These are phyloP conservation scores for Cremastinae sp. DNA, from an alignment of 2,888 invertebrate genomes.

Conservation along the genomic window DNA sequence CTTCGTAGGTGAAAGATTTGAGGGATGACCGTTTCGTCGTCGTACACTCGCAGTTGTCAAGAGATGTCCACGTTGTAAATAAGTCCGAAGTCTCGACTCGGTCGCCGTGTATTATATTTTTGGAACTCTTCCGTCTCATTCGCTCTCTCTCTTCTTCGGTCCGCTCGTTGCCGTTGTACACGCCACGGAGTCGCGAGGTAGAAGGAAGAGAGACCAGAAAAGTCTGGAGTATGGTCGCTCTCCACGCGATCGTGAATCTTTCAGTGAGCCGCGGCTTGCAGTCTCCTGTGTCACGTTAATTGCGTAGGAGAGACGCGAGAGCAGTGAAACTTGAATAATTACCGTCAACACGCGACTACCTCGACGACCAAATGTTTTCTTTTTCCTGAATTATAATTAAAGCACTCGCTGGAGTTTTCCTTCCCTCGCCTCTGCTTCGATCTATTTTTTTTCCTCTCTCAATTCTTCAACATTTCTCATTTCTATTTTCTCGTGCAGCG, in stretches of 20 bases:
- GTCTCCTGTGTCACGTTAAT: slow-evolving; percentile 69
- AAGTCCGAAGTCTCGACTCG: slow-evolving; percentile 16
- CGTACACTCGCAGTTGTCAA: slow-evolving; percentile 23
- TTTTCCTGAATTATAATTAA: slow-evolving; percentile 62
- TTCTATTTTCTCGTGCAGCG: neutral
- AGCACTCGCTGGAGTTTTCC: slow-evolving; percentile 29
- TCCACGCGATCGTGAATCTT: slow-evolving; percentile 70
- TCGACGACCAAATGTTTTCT: slow-evolving; percentile 51
- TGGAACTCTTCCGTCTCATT: slow-evolving; percentile 46
- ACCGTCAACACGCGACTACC: slow-evolving; percentile 57
- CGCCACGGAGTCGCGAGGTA: slow-evolving; percentile 6
- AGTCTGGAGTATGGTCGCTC: slow-evolving; percentile 6
- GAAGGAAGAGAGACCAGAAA: slow-evolving; percentile 22
- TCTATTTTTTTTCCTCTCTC: neutral
- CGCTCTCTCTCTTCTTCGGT: slow-evolving; percentile 11
- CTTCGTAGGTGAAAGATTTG: slow-evolving; percentile 31
- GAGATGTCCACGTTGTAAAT: slow-evolving; percentile 35
- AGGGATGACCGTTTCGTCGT: slow-evolving; percentile 39
- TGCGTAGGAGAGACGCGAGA: slow-evolving; percentile 69
- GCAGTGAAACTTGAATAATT: slow-evolving; percentile 55
- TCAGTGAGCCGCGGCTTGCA: slow-evolving; percentile 65
- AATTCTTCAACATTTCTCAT: neutral
- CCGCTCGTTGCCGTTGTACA: slow-evolving; percentile 10
- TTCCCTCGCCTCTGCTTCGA: neutral
- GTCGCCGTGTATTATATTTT: slow-evolving; percentile 53